These are phyloP conservation scores for Sitta carolinensis DNA, from an alignment of 2,797 vertebrate genomes.

Conservation along the genomic window DNA sequence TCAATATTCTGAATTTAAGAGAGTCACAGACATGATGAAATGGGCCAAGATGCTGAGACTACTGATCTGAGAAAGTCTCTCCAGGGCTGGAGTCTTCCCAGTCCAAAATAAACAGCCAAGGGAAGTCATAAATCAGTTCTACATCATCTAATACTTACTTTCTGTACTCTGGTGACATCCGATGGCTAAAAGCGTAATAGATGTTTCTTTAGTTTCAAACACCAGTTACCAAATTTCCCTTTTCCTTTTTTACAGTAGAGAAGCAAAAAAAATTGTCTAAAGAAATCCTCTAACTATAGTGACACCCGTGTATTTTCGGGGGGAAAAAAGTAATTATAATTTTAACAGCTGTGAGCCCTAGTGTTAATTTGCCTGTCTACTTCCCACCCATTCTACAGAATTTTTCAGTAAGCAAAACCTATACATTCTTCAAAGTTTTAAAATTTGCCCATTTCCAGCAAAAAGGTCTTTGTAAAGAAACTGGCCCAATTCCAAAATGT, in stretches of 20 bases:
- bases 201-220: background rate
- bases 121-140: background rate
- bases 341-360: background rate
- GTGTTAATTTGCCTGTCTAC: background rate
- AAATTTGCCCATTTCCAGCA: background rate
- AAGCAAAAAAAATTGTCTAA: background rate
- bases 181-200: background rate
- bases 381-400: background rate
- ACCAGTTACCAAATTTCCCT: background rate
- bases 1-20: background rate
- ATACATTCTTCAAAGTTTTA: background rate
- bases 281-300: background rate
- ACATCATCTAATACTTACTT: background rate
- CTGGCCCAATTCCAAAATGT: background rate
- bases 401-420: background rate
- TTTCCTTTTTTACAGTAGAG: background rate
- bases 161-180: conserved; percentile 59
- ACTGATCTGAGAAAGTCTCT: background rate
- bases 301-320: background rate
- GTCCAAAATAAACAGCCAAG: conserved; percentile 7
- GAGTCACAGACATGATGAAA: background rate
- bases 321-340: background rate
- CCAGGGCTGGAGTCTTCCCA: background rate
- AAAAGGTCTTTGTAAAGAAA: background rate
- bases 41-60: background rate